Base-by-base conservation (phyloP, 1,140 invertebrate species). In the Euwallacea similis region DNA sequence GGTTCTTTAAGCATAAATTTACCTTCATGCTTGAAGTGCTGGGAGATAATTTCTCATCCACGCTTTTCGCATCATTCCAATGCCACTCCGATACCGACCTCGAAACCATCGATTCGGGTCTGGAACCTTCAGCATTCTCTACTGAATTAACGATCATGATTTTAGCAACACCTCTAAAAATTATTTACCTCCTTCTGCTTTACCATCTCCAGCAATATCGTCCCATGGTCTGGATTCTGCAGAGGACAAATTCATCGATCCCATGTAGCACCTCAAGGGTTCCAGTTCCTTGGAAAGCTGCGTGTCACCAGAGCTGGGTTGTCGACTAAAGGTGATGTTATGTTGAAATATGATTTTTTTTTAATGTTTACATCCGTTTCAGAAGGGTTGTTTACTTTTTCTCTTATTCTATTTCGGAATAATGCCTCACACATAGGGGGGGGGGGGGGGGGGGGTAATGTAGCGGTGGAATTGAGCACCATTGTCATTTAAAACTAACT, bases 281-380 rank as follows among this genome's bases (percentile, higher is more conserved):
- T 79, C 75, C 42, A 75, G n/a, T 16, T 79, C 77, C 71, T 78
- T 79, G 10, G 77, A 79, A 58, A 78, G 74, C 66, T 81, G 79
- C 4, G 78, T 78, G 41, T 81, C 80, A n/a, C 69, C 75, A 10
- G 77, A 74, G 71, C 80, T 82, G 4, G 75, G 76, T 71, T 81
- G 80, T 55, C 81, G 59, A 59, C 77, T 80, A 33, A 4, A 33
- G 21, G 21, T 33, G 21, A 33, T 33, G 21, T 33, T 33, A 33
- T 33, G 21, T 33, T 33, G 56, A 46, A 70, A 73, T 46, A 15
- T 15, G 3, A 11, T 2, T 10, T 41, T 0, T 60, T 8, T 41
- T 60, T 6, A 50, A 63, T 41, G 61, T 33, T 33, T 33, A 1
- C 4, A 33, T 33, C 4, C 21, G 21, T 33, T 33, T 33, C 1